These are phyloP conservation scores for Autographa gamma DNA, from an alignment of 2,888 invertebrate species.

Conservation along the genomic window DNA sequence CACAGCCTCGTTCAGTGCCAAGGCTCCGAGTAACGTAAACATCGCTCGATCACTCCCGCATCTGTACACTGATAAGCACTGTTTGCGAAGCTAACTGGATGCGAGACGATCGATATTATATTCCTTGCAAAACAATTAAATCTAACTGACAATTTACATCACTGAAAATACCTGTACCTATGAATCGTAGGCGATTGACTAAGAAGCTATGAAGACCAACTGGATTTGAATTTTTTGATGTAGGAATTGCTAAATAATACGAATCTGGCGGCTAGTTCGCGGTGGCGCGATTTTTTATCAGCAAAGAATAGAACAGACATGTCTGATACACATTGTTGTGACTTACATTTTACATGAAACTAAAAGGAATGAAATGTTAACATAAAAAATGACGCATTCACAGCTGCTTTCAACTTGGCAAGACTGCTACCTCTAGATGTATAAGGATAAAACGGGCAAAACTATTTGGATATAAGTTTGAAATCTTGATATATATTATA, in stretches of 20 bases:
- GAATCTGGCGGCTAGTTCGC: too few species aligned
- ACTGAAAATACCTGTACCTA: background rate
- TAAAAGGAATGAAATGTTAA: constrained; percentile 5
- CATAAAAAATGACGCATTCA: background rate
- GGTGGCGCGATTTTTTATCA: too few species aligned
- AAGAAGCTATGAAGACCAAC: too few species aligned
- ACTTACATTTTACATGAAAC: background rate
- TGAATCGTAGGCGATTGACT: too few species aligned
- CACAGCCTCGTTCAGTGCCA: constrained; percentile 78
- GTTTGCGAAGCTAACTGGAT: constrained; percentile 48
- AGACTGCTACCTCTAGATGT: background rate
- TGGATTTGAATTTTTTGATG: too few species aligned
- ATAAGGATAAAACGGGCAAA: background rate
- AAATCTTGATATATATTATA: background rate
- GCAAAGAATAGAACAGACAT: background rate
- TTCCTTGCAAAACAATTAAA: constrained; percentile 7
- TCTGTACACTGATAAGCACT: constrained; percentile 68
- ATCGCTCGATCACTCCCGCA: constrained; percentile 71
- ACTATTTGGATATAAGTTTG: background rate
- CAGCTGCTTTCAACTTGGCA: background rate
- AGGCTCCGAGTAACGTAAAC: constrained; percentile 76
- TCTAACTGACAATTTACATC: background rate
- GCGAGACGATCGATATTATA: constrained; percentile 33
- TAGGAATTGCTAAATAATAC: too few species aligned
- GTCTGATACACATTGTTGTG: background rate